phyloP scores from a whole-genome alignment of 2,113 vertebrate species.

The Setophaga kirtlandii region DNA sequence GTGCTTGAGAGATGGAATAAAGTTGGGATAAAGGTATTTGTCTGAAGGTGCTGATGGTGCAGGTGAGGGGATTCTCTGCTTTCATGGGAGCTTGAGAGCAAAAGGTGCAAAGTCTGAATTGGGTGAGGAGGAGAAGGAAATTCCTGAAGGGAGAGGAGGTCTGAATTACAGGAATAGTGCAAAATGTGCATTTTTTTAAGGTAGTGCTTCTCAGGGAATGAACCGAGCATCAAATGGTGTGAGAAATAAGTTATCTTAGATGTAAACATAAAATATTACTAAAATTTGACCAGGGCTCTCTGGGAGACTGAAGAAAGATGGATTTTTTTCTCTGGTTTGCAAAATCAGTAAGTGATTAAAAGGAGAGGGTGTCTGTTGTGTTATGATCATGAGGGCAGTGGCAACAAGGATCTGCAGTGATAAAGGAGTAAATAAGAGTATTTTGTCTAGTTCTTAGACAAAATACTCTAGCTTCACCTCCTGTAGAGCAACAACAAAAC shows the following conservation, averaged over 20 bases:
- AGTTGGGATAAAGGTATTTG: background rate
- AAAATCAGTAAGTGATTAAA: background rate
- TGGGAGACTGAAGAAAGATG: background rate
- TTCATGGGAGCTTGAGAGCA: background rate
- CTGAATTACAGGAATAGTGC: rapidly evolving
- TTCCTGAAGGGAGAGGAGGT: background rate
- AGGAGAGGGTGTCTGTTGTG: background rate
- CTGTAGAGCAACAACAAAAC: background rate
- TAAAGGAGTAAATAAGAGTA: background rate
- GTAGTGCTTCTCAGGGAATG: background rate
- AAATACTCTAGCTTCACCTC: background rate
- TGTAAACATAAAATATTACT: background rate
- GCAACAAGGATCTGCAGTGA: background rate
- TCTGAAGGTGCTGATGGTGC: background rate
- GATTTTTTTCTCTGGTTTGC: background rate
- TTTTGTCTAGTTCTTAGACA: background rate
- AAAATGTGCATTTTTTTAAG: background rate
- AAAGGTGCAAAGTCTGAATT: background rate
- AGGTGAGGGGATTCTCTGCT: background rate
- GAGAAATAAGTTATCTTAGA: background rate
- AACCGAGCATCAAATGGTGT: background rate
- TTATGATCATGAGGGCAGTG: background rate
- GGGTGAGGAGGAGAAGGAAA: background rate
- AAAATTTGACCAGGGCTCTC: background rate
- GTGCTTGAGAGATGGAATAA: background rate